These are phyloP conservation scores for Peromyscus melanophrys DNA, from an alignment of 2,797 vertebrate genomes.

Conservation along the genomic window DNA sequence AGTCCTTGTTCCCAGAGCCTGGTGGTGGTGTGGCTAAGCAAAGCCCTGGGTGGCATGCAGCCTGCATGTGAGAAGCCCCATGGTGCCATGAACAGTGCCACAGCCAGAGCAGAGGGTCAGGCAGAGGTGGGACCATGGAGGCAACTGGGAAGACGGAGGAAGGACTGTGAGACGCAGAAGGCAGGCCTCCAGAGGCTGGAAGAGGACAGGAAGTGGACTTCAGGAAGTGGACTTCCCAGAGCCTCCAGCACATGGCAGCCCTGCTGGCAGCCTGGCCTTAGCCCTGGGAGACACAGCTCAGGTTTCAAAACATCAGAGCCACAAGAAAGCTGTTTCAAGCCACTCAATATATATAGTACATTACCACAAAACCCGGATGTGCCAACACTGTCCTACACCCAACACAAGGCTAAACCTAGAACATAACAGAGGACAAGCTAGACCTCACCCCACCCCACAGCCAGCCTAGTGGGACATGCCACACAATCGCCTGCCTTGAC, in stretches of 20 bases:
- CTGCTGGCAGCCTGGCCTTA: not conserved
- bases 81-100: not conserved
- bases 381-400: not conserved
- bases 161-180: not conserved
- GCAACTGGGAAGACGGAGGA: not conserved
- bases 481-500: not conserved
- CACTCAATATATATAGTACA: not conserved
- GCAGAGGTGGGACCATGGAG: not conserved
- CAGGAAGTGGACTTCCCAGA: not conserved
- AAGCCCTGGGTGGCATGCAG: not conserved
- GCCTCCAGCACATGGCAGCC: not conserved
- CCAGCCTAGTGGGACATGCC: not conserved
- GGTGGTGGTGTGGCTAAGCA: not conserved
- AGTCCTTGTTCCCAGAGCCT: not conserved
- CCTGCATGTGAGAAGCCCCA: too few species aligned
- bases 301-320: not conserved
- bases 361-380: not conserved
- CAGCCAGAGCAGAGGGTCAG: too few species aligned
- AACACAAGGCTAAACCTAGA: not conserved
- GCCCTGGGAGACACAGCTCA: not conserved
- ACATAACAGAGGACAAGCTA: not conserved
- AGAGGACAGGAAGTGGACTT: not conserved
- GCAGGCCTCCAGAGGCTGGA: not conserved
- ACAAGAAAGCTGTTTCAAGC: not conserved
- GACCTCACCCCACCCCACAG: rapidly evolving